Evolutionary conservation across 2,113 vertebrate genomes (phyloP).

Genomic region (Leucopsar rothschildi): DNA sequence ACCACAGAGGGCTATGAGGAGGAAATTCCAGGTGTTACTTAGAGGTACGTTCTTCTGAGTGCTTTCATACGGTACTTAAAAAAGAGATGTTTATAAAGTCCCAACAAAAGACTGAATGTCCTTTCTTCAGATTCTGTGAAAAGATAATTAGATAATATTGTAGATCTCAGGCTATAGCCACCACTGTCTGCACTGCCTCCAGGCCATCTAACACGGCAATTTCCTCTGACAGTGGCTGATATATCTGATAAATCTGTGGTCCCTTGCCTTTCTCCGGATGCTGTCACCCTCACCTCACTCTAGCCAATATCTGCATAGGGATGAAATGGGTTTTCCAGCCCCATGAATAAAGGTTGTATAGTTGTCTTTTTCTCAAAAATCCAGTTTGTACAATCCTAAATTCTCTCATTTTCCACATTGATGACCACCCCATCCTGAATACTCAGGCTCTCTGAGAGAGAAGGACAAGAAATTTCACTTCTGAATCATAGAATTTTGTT

Average conservation of each 20-base stretch:
- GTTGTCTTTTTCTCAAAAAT: neutral
- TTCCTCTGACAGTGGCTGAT: neutral
- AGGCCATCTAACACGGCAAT: neutral
- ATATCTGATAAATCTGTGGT: neutral
- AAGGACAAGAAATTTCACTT: neutral
- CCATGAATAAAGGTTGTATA: neutral
- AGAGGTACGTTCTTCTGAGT: neutral
- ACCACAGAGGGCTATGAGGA: neutral
- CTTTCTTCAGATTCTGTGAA: neutral
- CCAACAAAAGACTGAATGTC: neutral
- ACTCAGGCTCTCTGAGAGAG: neutral
- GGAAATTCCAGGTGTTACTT: neutral
- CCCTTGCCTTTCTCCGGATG: neutral
- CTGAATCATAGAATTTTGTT: neutral
- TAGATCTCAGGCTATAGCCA: neutral
- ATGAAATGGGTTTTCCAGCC: neutral
- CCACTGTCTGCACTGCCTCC: accelerated
- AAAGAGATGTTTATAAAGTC: neutral
- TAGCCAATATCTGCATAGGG: neutral
- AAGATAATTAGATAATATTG: neutral
- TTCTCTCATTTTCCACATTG: neutral
- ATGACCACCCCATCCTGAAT: neutral
- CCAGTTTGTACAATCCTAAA: neutral
- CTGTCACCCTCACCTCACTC: neutral
- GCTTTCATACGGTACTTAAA: neutral